These are phyloP conservation scores for Idaea aversata DNA, from an alignment of 2,888 invertebrate genomes.

Conservation along the genomic window DNA sequence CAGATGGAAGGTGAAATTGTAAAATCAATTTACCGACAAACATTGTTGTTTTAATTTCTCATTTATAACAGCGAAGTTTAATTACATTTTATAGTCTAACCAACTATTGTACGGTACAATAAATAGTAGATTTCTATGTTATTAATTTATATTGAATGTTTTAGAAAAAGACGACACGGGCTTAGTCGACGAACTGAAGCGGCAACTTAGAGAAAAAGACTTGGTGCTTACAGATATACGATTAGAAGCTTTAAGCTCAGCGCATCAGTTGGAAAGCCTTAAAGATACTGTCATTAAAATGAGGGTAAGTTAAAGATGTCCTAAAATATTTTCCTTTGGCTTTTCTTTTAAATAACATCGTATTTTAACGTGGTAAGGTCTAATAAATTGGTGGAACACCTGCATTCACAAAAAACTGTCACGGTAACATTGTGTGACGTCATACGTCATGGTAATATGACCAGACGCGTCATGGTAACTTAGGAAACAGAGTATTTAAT, in stretches of 20 bases:
- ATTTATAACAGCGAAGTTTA: neutral
- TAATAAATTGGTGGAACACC: no score
- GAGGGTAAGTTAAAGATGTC: conserved; percentile 83
- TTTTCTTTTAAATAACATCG: no score
- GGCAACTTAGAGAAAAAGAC: conserved; percentile 97
- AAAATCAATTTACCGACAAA: conserved; percentile 23
- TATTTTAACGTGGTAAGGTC: no score
- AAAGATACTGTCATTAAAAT: conserved; percentile 98
- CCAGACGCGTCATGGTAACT: no score
- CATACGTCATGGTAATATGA: no score
- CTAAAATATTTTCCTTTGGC: neutral
- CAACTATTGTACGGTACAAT: neutral
- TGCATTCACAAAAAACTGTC: no score
- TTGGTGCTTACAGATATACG: conserved; percentile 97
- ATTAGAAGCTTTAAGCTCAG: conserved; percentile 97
- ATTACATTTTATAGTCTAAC: neutral
- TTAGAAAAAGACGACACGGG: conserved; percentile 73
- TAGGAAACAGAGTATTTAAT: no score
- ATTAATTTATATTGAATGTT: conserved; percentile 34
- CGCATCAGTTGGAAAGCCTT: conserved; percentile 97
- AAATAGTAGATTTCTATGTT: neutral
- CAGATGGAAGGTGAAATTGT: conserved; percentile 14
- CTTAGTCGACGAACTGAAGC: conserved; percentile 90
- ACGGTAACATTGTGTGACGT: no score
- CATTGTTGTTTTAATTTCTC: conserved; percentile 10